These are phyloP conservation scores for Plecturocebus donacophilus DNA, from an alignment of 2,113 vertebrate species.

Conservation along the genomic window DNA sequence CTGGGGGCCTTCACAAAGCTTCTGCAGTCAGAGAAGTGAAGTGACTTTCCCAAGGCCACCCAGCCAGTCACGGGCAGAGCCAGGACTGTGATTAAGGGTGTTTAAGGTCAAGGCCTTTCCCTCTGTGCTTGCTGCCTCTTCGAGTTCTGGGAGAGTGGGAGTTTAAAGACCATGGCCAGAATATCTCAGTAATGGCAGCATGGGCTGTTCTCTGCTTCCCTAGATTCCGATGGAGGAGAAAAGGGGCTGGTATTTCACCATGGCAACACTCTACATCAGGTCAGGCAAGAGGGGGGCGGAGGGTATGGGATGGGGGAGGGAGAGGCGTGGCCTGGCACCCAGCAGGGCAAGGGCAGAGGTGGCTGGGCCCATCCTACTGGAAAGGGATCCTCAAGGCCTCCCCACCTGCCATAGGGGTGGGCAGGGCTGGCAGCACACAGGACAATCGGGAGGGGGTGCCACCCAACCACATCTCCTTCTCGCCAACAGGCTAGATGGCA, in stretches of 20 bases:
- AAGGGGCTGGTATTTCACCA: conserved; percentile 92
- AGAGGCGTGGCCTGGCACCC: neutral
- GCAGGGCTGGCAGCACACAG: neutral
- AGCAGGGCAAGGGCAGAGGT: no score
- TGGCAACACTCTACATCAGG: conserved; percentile 93
- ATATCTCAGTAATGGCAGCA: neutral
- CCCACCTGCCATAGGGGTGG: neutral
- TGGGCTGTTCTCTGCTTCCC: conserved; percentile 53
- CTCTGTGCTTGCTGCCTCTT: neutral
- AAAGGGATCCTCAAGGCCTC: neutral
- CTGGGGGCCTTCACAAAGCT: neutral
- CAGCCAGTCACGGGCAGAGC: neutral
- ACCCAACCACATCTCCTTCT: neutral
- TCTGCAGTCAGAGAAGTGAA: neutral
- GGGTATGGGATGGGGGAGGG: neutral
- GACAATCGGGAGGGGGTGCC: neutral
- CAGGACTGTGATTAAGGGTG: neutral
- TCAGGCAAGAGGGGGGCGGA: conserved; percentile 57
- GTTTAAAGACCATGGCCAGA: neutral
- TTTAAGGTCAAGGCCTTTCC: neutral
- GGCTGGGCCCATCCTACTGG: no score
- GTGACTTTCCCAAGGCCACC: neutral
- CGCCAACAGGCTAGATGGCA: conserved; percentile 86
- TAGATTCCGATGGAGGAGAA: conserved; percentile 91
- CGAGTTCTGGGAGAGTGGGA: neutral